Evolutionary conservation across 2,888 invertebrate species (phyloP).

Genomic region (Eupithecia exiguata): DNA sequence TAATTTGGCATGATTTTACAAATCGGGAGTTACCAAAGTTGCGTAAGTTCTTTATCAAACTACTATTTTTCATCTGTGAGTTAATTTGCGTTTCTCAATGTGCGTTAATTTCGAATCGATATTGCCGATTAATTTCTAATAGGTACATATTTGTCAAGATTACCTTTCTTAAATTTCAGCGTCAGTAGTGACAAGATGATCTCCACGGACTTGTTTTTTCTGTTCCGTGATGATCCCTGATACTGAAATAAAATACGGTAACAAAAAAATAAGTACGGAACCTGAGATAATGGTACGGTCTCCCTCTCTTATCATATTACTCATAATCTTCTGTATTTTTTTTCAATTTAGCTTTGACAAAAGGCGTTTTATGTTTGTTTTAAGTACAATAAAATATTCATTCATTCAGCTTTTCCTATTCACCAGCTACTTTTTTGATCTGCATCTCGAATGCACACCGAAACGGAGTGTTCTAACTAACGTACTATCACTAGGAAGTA

Average conservation of each 20-base stretch:
- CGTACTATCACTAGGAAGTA: slow-evolving; percentile 66
- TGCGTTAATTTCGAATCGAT: not conserved
- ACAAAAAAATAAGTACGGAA: no score
- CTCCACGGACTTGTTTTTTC: no score
- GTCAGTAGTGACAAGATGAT: not conserved
- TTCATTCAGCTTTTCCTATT: no score
- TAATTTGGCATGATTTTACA: not conserved
- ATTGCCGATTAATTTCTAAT: not conserved
- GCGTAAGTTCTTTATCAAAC: not conserved
- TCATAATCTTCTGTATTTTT: no score
- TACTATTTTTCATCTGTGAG: not conserved
- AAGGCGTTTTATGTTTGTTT: no score
- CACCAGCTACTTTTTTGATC: not conserved
- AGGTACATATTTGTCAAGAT: not conserved
- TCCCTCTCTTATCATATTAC: no score
- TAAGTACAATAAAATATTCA: no score
- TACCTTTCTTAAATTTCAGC: not conserved
- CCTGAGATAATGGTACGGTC: no score
- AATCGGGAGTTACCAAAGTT: not conserved
- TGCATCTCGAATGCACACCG: slow-evolving; percentile 53
- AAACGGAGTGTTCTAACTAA: slow-evolving; percentile 55
- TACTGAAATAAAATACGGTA: no score
- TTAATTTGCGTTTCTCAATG: not conserved
- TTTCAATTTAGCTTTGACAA: no score
- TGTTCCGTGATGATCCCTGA: no score